Evolutionary conservation across 2,113 vertebrate species (phyloP).

Genomic region (Oncorhynchus gorbuscha): DNA sequence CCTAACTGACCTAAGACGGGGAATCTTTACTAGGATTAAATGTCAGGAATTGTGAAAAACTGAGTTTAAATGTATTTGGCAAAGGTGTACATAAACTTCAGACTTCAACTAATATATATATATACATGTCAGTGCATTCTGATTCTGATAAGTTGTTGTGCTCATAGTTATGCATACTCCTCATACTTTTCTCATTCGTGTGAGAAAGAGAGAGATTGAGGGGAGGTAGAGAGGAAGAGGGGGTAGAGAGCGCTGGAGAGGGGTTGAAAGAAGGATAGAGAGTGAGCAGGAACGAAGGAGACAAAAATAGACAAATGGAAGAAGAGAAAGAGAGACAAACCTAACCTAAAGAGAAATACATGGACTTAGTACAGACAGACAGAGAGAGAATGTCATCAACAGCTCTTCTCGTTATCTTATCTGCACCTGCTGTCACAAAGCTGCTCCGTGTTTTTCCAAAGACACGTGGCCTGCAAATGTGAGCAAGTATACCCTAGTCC

Average conservation of each 20-base stretch:
- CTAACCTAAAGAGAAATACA: background rate
- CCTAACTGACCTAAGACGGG: too few species aligned
- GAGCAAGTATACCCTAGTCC: conserved; percentile 30
- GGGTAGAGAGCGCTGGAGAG: background rate
- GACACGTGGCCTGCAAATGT: conserved; percentile 32
- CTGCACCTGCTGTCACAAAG: conserved; percentile 52
- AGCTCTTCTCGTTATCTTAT: conserved; percentile 35
- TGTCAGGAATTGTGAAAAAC: too few species aligned
- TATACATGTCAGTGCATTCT: too few species aligned
- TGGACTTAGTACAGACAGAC: conserved; percentile 25
- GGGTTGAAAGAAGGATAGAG: background rate
- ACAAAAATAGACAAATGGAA: background rate
- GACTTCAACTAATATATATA: too few species aligned
- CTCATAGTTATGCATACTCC: too few species aligned
- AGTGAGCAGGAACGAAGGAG: background rate
- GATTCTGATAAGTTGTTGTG: too few species aligned
- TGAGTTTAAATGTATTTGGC: too few species aligned
- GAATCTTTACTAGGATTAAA: too few species aligned
- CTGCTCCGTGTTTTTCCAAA: conserved; percentile 39
- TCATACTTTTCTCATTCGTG: too few species aligned
- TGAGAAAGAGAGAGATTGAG: conserved; percentile 14
- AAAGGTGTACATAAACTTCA: too few species aligned
- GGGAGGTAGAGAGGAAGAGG: background rate
- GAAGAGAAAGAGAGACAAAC: background rate
- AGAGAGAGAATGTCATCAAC: conserved; percentile 22